Evolutionary conservation across 1,140 invertebrate genomes (phyloP), one percentile per base, ranked within the genome.

Genomic region (Drosophila insularis): DNA sequence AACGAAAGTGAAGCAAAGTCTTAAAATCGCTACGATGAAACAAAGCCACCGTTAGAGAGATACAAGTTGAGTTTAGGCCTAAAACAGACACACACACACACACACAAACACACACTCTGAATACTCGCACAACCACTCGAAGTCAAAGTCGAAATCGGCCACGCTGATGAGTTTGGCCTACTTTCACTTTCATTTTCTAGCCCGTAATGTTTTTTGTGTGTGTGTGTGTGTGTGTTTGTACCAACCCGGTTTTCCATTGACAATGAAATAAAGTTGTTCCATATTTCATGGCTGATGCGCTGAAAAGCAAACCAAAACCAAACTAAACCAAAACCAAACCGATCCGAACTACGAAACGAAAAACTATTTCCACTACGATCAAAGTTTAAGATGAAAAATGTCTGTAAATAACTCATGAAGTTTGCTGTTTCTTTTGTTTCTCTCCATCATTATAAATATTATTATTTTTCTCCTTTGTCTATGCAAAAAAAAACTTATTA

Each of bases 141-240:
- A 50, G 43, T 50, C 73, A 75, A 56, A 75, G 71, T 68, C 73
- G 73, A 73, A 76, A 59, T 70, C 64, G 62, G 65, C 74, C 64
- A 86, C 75, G 74, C 74, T 85, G 82, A 86, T 86, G 82, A 87
- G 81, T 87, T 86, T 86, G 82, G 82, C 81, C 81, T 81, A 87
- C 81, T 86, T 86, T 86, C 81, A 86, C 81, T 86, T 87, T 86
- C 81, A 71, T 86, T 80, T 74, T 82, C 67, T 82, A 79, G 71
- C 68, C 77, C 61, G 68, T 67, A 68, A 77, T 62, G 40, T 59
- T 75, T 71, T 80, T 69, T 46, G 63, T 60, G 78, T 67, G 0
- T 27, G 0, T 37, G 35, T 37, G 27, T 37, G 35, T 11, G 10
- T 74, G 67, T 55, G 21, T 31, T 59, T 53, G 21, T 31, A n/a